Conservation (phyloP, 2,113 vertebrate genomes). For the Peucedramus taeniatus region DNA sequence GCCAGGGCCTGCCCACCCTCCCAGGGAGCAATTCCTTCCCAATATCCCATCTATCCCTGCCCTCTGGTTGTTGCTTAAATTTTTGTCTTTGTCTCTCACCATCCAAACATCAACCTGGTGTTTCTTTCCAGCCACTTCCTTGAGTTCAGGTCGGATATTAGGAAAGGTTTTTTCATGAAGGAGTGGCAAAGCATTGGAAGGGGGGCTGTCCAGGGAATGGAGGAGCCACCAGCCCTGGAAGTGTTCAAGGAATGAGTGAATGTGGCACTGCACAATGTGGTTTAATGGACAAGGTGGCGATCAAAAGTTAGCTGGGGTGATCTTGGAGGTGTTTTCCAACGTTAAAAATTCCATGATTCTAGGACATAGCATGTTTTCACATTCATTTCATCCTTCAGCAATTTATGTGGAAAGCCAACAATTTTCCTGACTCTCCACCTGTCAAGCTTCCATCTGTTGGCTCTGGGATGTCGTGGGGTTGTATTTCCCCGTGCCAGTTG, state of each 20-base stretch:
- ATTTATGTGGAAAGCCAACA: neutral
- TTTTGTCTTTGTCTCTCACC: neutral
- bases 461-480: neutral
- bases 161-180: neutral
- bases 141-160: neutral
- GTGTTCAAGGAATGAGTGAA: neutral
- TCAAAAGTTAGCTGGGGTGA: too few species aligned
- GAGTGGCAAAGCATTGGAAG: neutral
- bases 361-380: neutral
- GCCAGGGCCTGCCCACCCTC: neutral
- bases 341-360: neutral
- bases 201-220: neutral
- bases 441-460: neutral
- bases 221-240: neutral
- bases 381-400: neutral
- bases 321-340: neutral
- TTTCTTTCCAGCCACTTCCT: neutral
- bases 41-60: fast-evolving
- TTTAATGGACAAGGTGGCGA: neutral
- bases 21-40: neutral
- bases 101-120: neutral
- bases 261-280: neutral
- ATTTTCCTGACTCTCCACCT: neutral
- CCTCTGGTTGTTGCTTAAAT: neutral
- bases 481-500: neutral